phyloP scores from a whole-genome alignment of 1,140 invertebrate genomes.

The Ladona fulva region DNA sequence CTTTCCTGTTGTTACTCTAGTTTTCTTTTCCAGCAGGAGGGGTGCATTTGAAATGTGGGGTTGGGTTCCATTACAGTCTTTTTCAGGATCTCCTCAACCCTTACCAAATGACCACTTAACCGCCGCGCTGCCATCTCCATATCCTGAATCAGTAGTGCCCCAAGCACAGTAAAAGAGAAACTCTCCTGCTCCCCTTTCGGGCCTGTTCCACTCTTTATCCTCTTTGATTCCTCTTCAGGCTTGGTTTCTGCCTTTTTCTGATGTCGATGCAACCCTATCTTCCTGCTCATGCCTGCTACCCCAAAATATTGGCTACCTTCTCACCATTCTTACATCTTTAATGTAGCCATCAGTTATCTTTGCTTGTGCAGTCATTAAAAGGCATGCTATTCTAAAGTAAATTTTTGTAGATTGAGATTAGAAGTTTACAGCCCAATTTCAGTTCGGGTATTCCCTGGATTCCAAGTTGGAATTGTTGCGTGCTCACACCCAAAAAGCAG shows the following conservation, averaged over 20 bases:
- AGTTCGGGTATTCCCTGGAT: too few species aligned
- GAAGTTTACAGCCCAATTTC: too few species aligned
- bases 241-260: background rate
- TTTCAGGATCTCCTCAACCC: constrained; percentile 3
- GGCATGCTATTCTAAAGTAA: background rate
- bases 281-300: background rate
- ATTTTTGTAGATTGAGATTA: background rate
- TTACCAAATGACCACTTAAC: background rate
- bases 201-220: background rate
- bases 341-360: constrained; percentile 6
- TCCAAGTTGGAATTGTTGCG: too few species aligned
- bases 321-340: background rate
- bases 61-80: background rate
- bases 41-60: background rate
- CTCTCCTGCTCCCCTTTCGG: background rate
- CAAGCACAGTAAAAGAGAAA: background rate
- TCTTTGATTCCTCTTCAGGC: background rate
- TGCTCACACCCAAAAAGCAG: too few species aligned
- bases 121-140: background rate
- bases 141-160: background rate
- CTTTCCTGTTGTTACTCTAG: background rate
- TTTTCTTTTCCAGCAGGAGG: background rate
- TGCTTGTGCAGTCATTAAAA: background rate
- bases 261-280: background rate
- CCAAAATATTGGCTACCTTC: background rate